These are phyloP conservation scores for Calcarius lapponicus DNA, from an alignment of 2,797 vertebrate genomes.

Conservation along the genomic window DNA sequence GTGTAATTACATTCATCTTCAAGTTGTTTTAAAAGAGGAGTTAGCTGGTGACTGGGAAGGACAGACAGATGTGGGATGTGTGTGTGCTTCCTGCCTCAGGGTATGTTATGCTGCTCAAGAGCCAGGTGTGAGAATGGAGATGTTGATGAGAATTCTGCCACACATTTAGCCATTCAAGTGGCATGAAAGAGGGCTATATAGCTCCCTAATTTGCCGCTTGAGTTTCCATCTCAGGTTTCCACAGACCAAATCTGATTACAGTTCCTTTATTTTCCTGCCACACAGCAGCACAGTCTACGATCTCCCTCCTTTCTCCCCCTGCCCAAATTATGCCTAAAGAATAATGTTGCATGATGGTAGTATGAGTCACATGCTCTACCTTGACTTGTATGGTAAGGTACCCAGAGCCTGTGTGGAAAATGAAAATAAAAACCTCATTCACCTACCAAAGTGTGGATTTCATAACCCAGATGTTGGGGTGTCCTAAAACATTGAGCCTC, in stretches of 20 bases:
- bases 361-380: not conserved
- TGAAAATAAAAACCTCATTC: not conserved
- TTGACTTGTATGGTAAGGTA: not conserved
- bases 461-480: not conserved
- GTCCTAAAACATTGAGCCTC: not conserved
- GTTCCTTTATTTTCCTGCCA: not conserved
- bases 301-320: not conserved
- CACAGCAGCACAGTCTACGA: rapidly evolving
- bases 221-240: not conserved
- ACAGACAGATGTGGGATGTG: not conserved
- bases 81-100: not conserved
- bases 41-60: not conserved
- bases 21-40: not conserved
- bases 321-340: not conserved
- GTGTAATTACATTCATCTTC: not conserved
- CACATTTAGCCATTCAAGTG: not conserved
- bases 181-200: not conserved
- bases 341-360: not conserved
- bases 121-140: not conserved
- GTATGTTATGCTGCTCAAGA: not conserved
- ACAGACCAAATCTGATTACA: not conserved
- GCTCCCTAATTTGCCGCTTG: not conserved
- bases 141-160: not conserved
- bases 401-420: not conserved
- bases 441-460: not conserved